phyloP scores from a whole-genome alignment of 2,797 vertebrate genomes.

The Eospalax fontanierii region DNA sequence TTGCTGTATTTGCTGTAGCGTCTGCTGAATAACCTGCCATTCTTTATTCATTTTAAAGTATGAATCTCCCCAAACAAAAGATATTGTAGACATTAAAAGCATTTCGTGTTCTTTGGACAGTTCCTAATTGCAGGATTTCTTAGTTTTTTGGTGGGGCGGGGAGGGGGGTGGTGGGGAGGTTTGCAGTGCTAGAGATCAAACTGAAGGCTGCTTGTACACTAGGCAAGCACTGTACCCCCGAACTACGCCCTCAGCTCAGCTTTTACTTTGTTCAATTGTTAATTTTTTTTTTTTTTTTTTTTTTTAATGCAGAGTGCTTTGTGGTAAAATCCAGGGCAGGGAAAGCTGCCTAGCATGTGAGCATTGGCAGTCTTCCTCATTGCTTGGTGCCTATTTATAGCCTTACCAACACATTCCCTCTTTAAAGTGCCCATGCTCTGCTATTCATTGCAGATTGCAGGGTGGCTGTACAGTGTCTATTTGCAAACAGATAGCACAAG shows the following conservation, averaged over 20 bases:
- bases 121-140: neutral
- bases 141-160: neutral
- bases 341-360: neutral
- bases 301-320: neutral
- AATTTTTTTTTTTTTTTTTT: too few species aligned
- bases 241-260: neutral
- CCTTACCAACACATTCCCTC: neutral
- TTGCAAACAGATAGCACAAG: neutral
- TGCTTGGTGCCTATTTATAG: neutral
- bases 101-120: constrained; percentile 65
- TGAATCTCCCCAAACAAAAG: constrained; percentile 82
- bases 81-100: constrained; percentile 70
- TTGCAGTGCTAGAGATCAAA: neutral
- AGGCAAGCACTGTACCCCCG: neutral
- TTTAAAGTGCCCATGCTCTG: neutral
- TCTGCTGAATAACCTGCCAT: constrained; percentile 32
- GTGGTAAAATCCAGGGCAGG: neutral
- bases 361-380: neutral
- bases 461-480: neutral
- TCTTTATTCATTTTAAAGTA: constrained; percentile 73
- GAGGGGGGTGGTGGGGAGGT: neutral
- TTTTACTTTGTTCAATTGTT: neutral
- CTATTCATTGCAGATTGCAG: neutral
- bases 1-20: neutral
- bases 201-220: neutral